Conservation (phyloP, 2,113 vertebrate species). For the Ptilorrhoa leucosticta region DNA sequence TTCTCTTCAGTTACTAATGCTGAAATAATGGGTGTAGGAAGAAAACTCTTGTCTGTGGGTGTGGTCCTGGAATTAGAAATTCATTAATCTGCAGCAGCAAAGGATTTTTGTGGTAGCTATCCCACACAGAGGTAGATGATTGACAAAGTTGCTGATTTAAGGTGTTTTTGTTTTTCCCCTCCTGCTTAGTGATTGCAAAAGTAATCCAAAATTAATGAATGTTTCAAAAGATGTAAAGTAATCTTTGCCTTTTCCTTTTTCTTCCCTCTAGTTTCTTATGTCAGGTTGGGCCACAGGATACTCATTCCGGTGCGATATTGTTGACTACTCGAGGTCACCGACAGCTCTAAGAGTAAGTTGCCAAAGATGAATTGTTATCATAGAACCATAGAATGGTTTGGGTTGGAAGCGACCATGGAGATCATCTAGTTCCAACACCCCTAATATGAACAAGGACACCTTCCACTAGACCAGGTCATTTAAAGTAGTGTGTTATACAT, state of each 20-base stretch:
- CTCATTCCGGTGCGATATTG: constrained; percentile 87
- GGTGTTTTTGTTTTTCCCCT: background rate
- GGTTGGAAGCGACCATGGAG: background rate
- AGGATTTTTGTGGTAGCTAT: background rate
- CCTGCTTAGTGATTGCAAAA: background rate
- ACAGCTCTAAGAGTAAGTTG: constrained; percentile 86
- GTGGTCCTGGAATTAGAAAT: background rate
- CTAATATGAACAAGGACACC: background rate
- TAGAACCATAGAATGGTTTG: background rate
- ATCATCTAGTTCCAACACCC: background rate
- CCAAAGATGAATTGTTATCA: background rate
- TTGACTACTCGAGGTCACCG: constrained; percentile 89
- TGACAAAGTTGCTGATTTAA: background rate
- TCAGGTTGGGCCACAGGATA: constrained; percentile 97
- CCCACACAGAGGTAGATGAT: background rate
- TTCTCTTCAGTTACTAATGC: background rate
- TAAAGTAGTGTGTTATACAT: background rate
- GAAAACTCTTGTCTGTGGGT: background rate
- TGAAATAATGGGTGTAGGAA: background rate
- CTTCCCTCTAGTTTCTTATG: constrained; percentile 86
- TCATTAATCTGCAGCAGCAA: background rate
- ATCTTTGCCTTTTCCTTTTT: background rate
- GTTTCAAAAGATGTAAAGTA: background rate
- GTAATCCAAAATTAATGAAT: background rate
- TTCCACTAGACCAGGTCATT: background rate